Conservation (phyloP, 1,140 invertebrate genomes). For the Eupristina koningsbergeri region DNA sequence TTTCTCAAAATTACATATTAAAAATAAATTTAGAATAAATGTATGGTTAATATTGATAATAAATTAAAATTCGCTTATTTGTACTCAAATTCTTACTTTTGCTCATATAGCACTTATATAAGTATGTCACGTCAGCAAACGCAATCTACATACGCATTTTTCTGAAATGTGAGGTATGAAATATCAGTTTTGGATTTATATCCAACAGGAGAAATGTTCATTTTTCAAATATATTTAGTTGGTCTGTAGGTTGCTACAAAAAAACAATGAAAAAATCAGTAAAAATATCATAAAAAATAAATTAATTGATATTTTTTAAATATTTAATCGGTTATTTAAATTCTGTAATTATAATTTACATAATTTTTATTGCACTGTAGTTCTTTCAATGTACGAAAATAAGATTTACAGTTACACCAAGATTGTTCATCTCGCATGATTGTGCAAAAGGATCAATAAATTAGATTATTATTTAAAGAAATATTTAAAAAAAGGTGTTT, state of each 20-base stretch:
- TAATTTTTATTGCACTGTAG: not conserved
- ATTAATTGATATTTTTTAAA: not conserved
- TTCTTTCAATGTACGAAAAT: not conserved
- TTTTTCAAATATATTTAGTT: not conserved
- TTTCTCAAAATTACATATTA: not conserved
- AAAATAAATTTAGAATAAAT: not conserved
- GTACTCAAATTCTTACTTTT: not conserved
- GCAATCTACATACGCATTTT: not conserved
- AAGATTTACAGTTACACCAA: not conserved
- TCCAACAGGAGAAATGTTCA: not conserved
- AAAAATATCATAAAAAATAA: not conserved
- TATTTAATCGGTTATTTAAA: not conserved
- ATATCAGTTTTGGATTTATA: not conserved
- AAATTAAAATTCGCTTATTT: not conserved
- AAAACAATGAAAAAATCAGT: not conserved
- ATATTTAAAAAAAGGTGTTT: not conserved
- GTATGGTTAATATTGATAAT: not conserved
- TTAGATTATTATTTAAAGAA: not conserved
- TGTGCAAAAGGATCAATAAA: not conserved
- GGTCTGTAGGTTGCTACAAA: not conserved
- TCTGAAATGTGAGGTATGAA: not conserved
- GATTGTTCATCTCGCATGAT: not conserved
- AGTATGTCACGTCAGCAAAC: constrained; percentile 21
- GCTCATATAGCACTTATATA: not conserved
- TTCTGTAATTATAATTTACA: not conserved